Conservation (phyloP, 1,140 invertebrate species). For the Melitaea cinxia region DNA sequence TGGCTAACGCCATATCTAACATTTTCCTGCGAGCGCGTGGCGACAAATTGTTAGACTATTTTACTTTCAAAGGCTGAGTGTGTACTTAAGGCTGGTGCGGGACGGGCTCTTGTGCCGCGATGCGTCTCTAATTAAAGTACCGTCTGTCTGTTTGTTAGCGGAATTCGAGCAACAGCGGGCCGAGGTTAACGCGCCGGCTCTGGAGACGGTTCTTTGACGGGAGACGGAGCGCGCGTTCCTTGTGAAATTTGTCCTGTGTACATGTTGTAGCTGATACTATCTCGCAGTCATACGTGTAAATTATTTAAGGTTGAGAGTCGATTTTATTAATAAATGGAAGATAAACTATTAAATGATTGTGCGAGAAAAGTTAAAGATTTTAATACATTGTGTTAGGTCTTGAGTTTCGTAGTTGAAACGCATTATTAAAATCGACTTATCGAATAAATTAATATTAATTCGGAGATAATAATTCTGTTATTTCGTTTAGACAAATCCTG, state of each 20-base stretch:
- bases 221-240: slow-evolving; percentile 8
- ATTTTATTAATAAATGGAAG: slow-evolving; percentile 25
- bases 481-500: slow-evolving; percentile 49
- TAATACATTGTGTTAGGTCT: background rate
- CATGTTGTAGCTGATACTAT: slow-evolving; percentile 48
- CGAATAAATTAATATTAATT: slow-evolving; percentile 38
- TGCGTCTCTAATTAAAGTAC: slow-evolving; percentile 17
- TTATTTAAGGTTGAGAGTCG: slow-evolving; percentile 13
- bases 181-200: background rate
- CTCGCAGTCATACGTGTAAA: slow-evolving; percentile 13
- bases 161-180: background rate
- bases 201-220: background rate
- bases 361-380: background rate
- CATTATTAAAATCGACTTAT: slow-evolving; percentile 43
- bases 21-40: background rate
- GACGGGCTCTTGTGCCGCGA: background rate
- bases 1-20: background rate
- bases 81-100: background rate
- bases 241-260: slow-evolving; percentile 43
- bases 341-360: background rate
- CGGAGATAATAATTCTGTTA: slow-evolving; percentile 47
- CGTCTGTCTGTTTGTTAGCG: background rate
- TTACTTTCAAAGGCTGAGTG: slow-evolving; percentile 2
- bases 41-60: background rate
- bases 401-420: no score